A percentile compares a stretch with the other conserved stretches of the same genome.
Conservation (phyloP, 2,113 vertebrate genomes). For the Peromyscus maniculatus region DNA sequence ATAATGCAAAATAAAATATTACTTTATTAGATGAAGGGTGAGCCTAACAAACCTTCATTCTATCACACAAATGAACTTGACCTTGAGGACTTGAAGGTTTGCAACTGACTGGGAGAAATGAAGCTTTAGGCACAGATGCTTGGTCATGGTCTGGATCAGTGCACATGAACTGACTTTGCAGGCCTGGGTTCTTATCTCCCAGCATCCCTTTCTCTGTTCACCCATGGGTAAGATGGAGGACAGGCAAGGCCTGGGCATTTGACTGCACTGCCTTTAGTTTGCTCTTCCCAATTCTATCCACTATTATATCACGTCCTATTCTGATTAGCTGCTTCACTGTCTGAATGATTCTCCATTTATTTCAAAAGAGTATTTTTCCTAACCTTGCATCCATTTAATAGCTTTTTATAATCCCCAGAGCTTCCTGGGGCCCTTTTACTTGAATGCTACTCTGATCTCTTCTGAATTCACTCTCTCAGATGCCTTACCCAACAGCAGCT, state of each 20-base stretch:
- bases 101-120: not conserved
- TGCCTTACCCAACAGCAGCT: not conserved
- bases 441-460: not conserved
- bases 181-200: not conserved
- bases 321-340: conserved; percentile 60
- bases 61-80: rapidly evolving
- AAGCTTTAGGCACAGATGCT: not conserved
- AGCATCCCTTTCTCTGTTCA: not conserved
- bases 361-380: conserved; percentile 69
- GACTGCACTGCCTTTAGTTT: not conserved
- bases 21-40: not conserved
- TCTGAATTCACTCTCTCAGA: not conserved
- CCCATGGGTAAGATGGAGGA: not conserved
- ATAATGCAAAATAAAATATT: not conserved
- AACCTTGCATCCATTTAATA: conserved; percentile 63
- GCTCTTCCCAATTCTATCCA: not conserved
- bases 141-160: not conserved
- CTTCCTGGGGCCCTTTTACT: conserved; percentile 1
- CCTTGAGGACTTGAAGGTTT: not conserved
- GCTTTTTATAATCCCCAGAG: conserved; percentile 54
- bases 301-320: not conserved
- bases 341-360: conserved; percentile 70
- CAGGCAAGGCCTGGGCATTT: not conserved
- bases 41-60: not conserved
- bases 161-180: not conserved